Evolutionary conservation across 2,113 vertebrate genomes (phyloP), one percentile per base, ranked within the genome.

Genomic region (Pholis gunnellus): DNA sequence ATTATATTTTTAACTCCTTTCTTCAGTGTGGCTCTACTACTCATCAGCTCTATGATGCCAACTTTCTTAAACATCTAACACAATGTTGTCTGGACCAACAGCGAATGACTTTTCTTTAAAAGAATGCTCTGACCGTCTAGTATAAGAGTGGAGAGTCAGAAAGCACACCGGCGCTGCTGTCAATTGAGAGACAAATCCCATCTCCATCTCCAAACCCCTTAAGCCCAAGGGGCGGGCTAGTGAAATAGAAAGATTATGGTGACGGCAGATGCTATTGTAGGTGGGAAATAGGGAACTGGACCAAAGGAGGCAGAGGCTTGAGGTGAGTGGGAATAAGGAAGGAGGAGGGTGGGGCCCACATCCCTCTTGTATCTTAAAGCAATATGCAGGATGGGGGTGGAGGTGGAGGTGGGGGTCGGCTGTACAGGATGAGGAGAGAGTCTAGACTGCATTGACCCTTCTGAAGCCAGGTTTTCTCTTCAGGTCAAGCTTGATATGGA

Each of bases 401-500:
- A 54, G 69, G 78, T 83, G 75, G 79, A 71, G 78, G 88, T 84
- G 83, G 86, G 42, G 85, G 74, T 67, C 7, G 14, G 72, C 46
- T 15, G 50, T 60, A 60, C 65, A 75, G 77, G 78, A 82, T 84
- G 82, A 78, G 90, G 91, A 89, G 90, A 93, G 88, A 95, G 94
- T 96, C 95, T 95, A 95, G 96, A 95, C 95, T 87, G 78, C 93
- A 86, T 89, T 97, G 97, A 98, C 97, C 97, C 96, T 96, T 85
- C 94, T 94, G 91, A 94, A 91, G 90, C 94, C 93, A 94, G 90
- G 93, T 94, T 95, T 95, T 95, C 92, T 95, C 93, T 94, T 92
- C 91, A 92, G 95, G 94, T 93, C 94, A 95, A 89, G 85, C 84
- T 83, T 73, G 96, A 94, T 94, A 94, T 92, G 89, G 95, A 93